Percentiles rank a stretch among this genome's conserved stretches.
These are phyloP conservation scores for Lophura nycthemera DNA, from an alignment of 2,113 vertebrate species.

Conservation along the genomic window DNA sequence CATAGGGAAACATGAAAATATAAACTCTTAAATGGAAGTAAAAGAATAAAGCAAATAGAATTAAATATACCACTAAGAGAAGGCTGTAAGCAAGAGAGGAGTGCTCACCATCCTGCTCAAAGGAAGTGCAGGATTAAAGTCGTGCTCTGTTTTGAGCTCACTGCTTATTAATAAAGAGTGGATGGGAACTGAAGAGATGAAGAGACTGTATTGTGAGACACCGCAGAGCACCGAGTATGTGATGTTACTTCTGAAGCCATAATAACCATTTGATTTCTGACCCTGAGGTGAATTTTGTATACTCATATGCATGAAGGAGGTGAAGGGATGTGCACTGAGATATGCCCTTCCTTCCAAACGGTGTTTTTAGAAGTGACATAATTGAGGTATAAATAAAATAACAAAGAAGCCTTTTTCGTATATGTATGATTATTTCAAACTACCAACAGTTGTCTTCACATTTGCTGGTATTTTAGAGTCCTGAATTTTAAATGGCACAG, in stretches of 20 bases:
- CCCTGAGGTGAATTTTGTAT: slow-evolving; percentile 73
- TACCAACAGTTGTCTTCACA: slow-evolving; percentile 51
- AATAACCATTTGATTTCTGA: slow-evolving; percentile 76
- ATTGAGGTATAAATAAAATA: slow-evolving; percentile 70
- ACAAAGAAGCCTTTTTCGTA: slow-evolving; percentile 36
- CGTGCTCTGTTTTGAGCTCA: slow-evolving; percentile 63
- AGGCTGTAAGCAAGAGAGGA: slow-evolving; percentile 5
- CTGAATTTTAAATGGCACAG: slow-evolving; percentile 38
- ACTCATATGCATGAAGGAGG: slow-evolving; percentile 69
- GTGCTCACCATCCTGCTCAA: background rate
- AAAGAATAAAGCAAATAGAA: background rate
- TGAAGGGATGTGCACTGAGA: slow-evolving; percentile 66
- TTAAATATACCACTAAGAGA: background rate
- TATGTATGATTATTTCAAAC: slow-evolving; percentile 39
- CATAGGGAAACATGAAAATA: background rate
- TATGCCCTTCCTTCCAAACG: slow-evolving; percentile 57
- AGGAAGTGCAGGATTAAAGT: slow-evolving; percentile 56
- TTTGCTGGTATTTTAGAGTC: slow-evolving; percentile 37
- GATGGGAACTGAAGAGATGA: slow-evolving; percentile 70
- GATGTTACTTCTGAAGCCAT: slow-evolving; percentile 70
- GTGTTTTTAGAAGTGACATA: slow-evolving; percentile 61
- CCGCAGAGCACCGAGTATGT: slow-evolving; percentile 66
- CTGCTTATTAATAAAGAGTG: slow-evolving; percentile 66
- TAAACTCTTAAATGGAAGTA: background rate
- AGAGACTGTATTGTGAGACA: slow-evolving; percentile 65